A percentile compares a stretch with the other conserved stretches of the same genome.
phyloP scores from a whole-genome alignment of 64 coral and sea anemone species.

The Hydrozoanthus tunicans region DNA sequence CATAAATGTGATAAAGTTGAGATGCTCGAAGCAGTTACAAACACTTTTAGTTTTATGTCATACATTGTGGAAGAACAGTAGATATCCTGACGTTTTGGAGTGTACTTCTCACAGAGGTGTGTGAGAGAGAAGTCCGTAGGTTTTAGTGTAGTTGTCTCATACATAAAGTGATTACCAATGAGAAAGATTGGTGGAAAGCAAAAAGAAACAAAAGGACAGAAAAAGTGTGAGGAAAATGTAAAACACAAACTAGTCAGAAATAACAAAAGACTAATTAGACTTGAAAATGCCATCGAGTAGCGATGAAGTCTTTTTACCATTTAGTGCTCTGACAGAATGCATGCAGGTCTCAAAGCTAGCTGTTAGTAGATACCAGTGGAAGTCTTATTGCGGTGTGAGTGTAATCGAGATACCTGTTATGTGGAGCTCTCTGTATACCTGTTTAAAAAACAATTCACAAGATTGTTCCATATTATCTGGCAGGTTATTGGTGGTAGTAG shows the following conservation, averaged over 20 bases:
- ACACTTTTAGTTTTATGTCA: no score
- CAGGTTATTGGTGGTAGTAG: constrained; percentile 54
- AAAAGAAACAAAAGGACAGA: background rate
- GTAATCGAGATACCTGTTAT: no score
- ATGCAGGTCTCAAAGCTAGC: background rate
- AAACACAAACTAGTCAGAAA: background rate
- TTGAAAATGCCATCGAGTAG: background rate
- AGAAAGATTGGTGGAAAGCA: background rate
- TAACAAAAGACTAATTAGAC: constrained; percentile 6
- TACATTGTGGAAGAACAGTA: no score
- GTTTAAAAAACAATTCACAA: background rate
- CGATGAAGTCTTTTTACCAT: constrained; percentile 3
- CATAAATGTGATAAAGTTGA: no score
- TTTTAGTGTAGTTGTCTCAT: background rate
- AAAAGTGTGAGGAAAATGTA: background rate
- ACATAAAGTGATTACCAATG: background rate
- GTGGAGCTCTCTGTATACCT: no score
- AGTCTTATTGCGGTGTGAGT: no score
- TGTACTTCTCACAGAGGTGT: no score
- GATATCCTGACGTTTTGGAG: no score
- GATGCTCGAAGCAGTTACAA: no score
- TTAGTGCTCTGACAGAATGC: constrained; percentile 9
- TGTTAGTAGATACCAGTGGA: background rate
- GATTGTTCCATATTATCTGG: background rate
- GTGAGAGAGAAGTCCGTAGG: background rate